Evolutionary conservation across 2,888 invertebrate genomes (phyloP).

Genomic region (Pterobdella sp.): DNA sequence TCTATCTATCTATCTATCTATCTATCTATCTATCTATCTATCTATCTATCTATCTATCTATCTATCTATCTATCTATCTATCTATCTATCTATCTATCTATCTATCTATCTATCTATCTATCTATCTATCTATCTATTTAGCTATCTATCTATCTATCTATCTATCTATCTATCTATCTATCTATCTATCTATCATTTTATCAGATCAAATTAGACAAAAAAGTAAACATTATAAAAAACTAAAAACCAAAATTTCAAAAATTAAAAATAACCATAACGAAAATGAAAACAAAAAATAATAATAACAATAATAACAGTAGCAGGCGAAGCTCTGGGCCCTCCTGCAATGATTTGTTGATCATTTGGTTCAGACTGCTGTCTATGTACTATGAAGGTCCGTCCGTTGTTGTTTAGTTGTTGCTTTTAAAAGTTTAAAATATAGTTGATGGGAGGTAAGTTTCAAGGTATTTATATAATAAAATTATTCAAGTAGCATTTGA

Average conservation of each 20-base stretch:
- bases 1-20: neutral
- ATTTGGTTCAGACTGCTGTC: neutral
- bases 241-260: neutral
- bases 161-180: neutral
- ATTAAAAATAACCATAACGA: neutral
- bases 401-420: too few species aligned
- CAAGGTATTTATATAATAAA: too few species aligned
- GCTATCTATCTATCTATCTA: neutral
- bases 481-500: too few species aligned
- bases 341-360: constrained; percentile 17
- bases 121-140: neutral
- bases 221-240: too few species aligned
- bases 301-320: constrained; percentile 13
- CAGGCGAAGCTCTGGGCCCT: constrained; percentile 23
- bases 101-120: neutral
- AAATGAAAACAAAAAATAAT: neutral
- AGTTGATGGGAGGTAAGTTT: too few species aligned
- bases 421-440: too few species aligned
- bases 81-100: neutral
- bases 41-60: neutral
- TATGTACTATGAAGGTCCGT: constrained; percentile 25
- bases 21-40: neutral
- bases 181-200: constrained; percentile 1
- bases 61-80: neutral
- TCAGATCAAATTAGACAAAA: too few species aligned